Evolutionary conservation across 2,113 vertebrate species (phyloP).

Genomic region (Fregata magnificens): DNA sequence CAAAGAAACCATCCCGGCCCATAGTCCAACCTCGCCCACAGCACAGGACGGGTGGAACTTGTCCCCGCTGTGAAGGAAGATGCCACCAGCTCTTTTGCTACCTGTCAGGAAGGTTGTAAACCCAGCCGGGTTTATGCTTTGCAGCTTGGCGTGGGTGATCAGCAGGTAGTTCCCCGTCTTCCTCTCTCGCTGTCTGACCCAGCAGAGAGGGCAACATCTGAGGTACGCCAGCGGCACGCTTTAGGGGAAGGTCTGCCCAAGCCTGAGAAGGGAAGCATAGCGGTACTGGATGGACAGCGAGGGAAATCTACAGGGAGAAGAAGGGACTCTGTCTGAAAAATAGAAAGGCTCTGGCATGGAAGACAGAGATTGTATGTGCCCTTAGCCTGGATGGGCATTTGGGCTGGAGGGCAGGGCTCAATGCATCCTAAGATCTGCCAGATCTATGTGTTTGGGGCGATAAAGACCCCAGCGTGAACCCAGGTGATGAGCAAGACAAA

Average conservation of each 20-base stretch:
- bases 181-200: not conserved
- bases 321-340: not conserved
- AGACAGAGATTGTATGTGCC: not conserved
- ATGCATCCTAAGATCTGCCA: rapidly evolving
- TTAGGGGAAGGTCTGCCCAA: not conserved
- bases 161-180: not conserved
- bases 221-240: rapidly evolving
- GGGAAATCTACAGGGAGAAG: not conserved
- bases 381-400: too few relatives aligned
- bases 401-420: not conserved
- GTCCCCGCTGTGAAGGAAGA: not conserved
- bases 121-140: not conserved
- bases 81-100: not conserved
- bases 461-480: not conserved
- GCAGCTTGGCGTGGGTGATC: not conserved
- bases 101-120: not conserved
- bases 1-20: not conserved
- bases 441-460: not conserved
- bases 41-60: too few relatives aligned
- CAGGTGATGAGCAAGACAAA: not conserved
- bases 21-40: not conserved
- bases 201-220: not conserved
- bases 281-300: not conserved
- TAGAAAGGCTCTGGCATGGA: not conserved
- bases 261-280: not conserved